Evolutionary conservation across 1,140 invertebrate species (phyloP).

Genomic region (Gryllus bimaculatus): DNA sequence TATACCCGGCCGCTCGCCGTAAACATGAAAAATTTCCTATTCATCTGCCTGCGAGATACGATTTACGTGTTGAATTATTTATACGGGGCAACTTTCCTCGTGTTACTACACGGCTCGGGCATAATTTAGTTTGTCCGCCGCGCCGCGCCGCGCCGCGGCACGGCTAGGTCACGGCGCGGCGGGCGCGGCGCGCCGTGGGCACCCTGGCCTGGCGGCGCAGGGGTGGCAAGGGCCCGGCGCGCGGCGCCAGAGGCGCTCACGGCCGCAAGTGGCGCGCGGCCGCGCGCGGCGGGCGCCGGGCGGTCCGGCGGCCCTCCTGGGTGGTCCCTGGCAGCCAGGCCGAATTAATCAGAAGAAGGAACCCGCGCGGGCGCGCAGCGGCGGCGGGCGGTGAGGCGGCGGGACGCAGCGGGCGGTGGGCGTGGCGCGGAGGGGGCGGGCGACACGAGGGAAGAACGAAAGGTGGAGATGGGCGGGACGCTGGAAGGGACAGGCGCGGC

Average conservation of each 20-base stretch:
- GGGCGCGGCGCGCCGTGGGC: neutral
- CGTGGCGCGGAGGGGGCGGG: too few relatives aligned
- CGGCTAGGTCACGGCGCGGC: too few relatives aligned
- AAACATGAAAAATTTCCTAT: neutral
- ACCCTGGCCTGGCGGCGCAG: neutral
- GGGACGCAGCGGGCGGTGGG: too few relatives aligned
- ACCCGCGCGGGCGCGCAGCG: neutral
- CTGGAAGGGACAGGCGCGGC: too few relatives aligned
- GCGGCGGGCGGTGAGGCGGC: too few relatives aligned
- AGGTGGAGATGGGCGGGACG: too few relatives aligned
- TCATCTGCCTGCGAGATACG: neutral
- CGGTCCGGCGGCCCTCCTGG: neutral
- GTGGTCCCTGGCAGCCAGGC: neutral
- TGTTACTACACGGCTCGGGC: neutral
- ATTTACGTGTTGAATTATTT: neutral
- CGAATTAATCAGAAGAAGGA: neutral
- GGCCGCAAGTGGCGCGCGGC: too few relatives aligned
- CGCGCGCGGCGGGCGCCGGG: too few relatives aligned
- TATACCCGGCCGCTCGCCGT: neutral
- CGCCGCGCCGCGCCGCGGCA: too few relatives aligned
- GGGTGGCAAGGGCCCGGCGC: neutral
- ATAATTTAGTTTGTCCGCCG: neutral
- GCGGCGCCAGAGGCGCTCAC: neutral
- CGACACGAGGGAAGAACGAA: too few relatives aligned
- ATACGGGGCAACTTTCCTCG: neutral